Base-by-base conservation (phyloP, 2,113 vertebrate species). In the Antechinus flavipes region DNA sequence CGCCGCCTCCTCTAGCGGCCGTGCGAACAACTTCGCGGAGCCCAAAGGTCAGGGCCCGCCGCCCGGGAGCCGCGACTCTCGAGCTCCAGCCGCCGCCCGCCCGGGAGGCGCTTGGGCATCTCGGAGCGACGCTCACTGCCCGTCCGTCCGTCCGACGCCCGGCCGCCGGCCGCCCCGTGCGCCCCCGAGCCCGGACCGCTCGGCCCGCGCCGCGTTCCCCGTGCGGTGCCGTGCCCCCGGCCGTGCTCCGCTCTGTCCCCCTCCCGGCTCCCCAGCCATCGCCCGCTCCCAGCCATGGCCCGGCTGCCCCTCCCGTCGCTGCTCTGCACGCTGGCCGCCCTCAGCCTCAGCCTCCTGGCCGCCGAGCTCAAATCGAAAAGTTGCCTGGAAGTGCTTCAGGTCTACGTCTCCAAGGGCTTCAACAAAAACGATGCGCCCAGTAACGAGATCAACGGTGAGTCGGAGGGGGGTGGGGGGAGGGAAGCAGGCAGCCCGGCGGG, bases 361-460 rank as follows among this genome's bases (percentile, higher is more conserved):
- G 98, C 99, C 90, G 99, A 99, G 97, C 98, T 98, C 95, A 99
- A 99, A 98, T 98, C 98, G 92, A 99, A 98, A 97, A 99, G 99
- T 99, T 99, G 99, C 97, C 99, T 99, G 94, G 99, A 99, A 97
- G 99, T 99, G 53, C 98, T 98, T 25, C 98, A 97, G 53, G 99
- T 99, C 27, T 99, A 99, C 98, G 99, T 98, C 96, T 99, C 99
- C 97, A 99, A 99, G 95, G 99, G 99, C 96, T 99, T 99, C 99
- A 99, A 99, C 98, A 98, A 99, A 91, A 99, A 99, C 98, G 99
- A 99, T 91, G 99, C 99, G 27, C 99, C 99, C 95, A 98, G 98
- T 98, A 99, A 99, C 98, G 99, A 99, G 96, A 98, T 99, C 56
- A 99, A 98, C 93, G 99, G 99, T 35, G 6, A 35, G 90, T n/a